Evolutionary conservation across 53 echinoderm and acorn worm species (phyloP).

Genomic region (Holothuria leucospilota): DNA sequence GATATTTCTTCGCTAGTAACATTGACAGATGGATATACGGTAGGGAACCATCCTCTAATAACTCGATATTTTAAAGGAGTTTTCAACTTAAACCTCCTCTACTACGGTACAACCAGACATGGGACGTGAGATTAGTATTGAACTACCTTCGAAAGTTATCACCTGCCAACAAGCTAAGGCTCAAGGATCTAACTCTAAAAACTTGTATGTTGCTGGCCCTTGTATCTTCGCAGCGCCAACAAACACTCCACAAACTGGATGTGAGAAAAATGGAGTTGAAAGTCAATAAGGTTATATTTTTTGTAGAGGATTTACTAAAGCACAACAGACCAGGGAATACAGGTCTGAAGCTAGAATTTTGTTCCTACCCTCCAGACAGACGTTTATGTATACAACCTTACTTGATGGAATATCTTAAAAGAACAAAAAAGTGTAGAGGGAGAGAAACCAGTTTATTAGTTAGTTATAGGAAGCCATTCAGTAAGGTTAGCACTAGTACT

Average conservation of each 20-base stretch:
- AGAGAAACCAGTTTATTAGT: conserved; percentile 9
- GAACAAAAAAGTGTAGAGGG: not conserved
- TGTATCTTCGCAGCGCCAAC: not conserved
- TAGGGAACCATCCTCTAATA: not conserved
- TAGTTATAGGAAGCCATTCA: conserved; percentile 19
- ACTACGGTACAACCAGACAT: not conserved
- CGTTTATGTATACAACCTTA: no score
- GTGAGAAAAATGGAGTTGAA: not conserved
- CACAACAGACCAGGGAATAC: not conserved
- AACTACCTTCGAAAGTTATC: not conserved
- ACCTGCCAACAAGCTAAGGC: not conserved
- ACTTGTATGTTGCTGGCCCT: conserved; percentile 9
- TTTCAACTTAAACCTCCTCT: not conserved
- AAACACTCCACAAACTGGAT: not conserved
- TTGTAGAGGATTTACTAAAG: not conserved
- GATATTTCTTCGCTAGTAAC: not conserved
- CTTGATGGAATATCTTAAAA: no score
- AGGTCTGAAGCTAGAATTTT: not conserved
- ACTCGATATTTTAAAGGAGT: no score
- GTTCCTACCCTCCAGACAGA: no score
- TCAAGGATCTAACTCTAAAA: not conserved
- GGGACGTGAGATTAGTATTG: conserved; percentile 1
- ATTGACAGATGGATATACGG: not conserved
- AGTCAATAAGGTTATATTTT: not conserved
- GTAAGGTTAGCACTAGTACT: not conserved